Evolutionary conservation across 2,888 invertebrate species (phyloP), one percentile per base, ranked within the genome.

Genomic region (Eupithecia subumbrata): DNA sequence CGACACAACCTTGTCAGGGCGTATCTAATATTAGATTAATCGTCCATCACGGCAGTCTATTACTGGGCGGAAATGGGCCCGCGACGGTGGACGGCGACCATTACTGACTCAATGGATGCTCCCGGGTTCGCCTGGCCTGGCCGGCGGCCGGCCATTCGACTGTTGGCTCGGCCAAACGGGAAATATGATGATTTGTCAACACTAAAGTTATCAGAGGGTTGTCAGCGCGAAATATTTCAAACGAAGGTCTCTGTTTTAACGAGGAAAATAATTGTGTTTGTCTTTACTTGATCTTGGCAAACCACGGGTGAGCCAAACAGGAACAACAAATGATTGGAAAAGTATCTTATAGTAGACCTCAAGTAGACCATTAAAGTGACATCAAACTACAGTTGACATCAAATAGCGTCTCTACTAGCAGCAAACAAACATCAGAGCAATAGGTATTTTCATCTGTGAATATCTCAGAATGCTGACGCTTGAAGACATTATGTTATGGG

Each of bases 21-120:
- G 77, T 77, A 77, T 77, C 77, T 77, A 77, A 77, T 82, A 82
- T 83, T 84, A 82, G 84, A 84, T 84, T 84, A 84, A 82, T 82
- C 81, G 81, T 63, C 79, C 78, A 79, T 78, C 79, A 74, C 79
- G 80, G 76, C 80, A 80, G 81, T 82, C 81, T 81, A 84, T 84
- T 84, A 82, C 82, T 73, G 79, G 48, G 75, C 82, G 84, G 84
- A 84, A 82, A 84, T 83, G 83, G 82, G 78, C 79, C 72, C 80
- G 76, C 73, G 77, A 70, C 76, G 72, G 73, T 72, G 73, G 72
- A 72, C 76, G 76, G 66, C 72, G 71, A 63, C 79, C 77, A 77
- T 77, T 77, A 77, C 77, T 74, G 72, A 74, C 68, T 74, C 63
- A 73, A 73, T 75, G 71, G 71, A 75, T 43, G 45, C 40, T 56